Evolutionary conservation across 2,888 invertebrate species (phyloP), one percentile per base, ranked within the genome.

Genomic region (Ennomos erosarius): DNA sequence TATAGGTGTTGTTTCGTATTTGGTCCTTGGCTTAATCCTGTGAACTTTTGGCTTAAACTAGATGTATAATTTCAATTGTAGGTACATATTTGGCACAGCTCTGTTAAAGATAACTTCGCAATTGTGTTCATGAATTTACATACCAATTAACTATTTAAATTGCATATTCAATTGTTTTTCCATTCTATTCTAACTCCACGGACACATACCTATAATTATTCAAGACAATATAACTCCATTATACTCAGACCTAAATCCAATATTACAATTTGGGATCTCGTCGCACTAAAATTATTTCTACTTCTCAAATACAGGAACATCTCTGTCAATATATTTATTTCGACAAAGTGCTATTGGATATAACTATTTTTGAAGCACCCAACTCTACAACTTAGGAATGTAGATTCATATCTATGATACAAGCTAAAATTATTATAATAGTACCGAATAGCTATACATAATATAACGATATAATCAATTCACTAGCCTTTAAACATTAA

Each of bases 401-500:
- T 38, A 59, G 63, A 60, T 65, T 38, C 9, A 12, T 48, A 62
- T 58, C 55, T 54, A 59, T 59, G 12, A 37, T 55, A 40, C 39
- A 51, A 9, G 40, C 46, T 51, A 47, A 46, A 40, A 40, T 45
- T 36, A 39, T 46, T 4, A 12, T 51, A 46, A 42, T 36, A 46
- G 8, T 47, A 57, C 52, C 16, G 33, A 9, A 46, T 8, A n/a
- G 26, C 6, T 26, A 16, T 16, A 16, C 26, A 51, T 46, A 43
- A n/a, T 55, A 12, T 54, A 56, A 46, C 16, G 60, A 56, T 56
- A 48, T 55, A 51, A 54, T 61, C 52, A 46, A 53, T 42, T 50
- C 36, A 10, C 38, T 48, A 26, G 34, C 33, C n/a, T 40, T 56
- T 60, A 55, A 26, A 26, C 45, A 38, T 46, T 50, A 53, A 42